phyloP scores from a whole-genome alignment of 2,113 vertebrate genomes.

The Dromaius novaehollandiae region DNA sequence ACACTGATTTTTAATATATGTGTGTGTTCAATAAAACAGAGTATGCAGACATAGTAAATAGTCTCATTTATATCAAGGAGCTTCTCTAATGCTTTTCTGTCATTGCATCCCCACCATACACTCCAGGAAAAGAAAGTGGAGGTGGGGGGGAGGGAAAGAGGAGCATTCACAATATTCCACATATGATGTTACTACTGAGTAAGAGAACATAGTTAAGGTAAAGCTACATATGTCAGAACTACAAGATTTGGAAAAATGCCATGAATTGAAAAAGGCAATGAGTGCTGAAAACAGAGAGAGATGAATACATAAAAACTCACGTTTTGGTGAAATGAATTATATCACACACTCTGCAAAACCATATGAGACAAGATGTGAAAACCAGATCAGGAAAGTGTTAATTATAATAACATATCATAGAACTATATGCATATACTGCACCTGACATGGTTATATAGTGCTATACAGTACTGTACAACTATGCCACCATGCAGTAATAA shows the following conservation, averaged over 20 bases:
- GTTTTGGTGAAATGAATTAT: neutral
- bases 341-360: neutral
- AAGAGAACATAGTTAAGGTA: neutral
- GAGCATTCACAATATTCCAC: neutral
- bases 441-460: neutral
- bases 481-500: accelerated
- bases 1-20: neutral
- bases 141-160: neutral
- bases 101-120: neutral
- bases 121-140: neutral
- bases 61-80: neutral
- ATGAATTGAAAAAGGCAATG: neutral
- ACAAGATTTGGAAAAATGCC: neutral
- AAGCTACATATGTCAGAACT: neutral
- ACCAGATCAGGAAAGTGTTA: neutral
- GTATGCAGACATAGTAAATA: neutral
- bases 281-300: neutral
- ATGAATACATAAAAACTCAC: neutral
- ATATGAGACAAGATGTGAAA: neutral
- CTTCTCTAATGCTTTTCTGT: neutral
- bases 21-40: neutral
- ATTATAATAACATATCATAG: accelerated
- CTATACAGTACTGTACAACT: neutral
- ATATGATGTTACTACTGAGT: neutral
- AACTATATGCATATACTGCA: neutral